These are phyloP conservation scores for Gasteruption jaculator DNA, from an alignment of 2,888 invertebrate genomes.

Conservation along the genomic window DNA sequence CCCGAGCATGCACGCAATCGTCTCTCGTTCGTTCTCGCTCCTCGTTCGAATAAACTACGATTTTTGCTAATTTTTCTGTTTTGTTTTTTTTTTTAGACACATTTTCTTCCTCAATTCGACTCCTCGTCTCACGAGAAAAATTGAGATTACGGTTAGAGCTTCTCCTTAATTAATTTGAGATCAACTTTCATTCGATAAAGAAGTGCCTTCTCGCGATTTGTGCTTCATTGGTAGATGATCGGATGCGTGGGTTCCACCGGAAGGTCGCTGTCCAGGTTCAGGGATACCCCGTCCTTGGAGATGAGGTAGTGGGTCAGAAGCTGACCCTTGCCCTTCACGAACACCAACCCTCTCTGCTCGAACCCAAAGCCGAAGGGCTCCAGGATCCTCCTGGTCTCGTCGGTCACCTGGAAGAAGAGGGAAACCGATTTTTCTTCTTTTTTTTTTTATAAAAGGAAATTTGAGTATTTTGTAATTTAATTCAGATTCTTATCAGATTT, in stretches of 20 bases:
- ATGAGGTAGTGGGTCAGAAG: conserved; percentile 89
- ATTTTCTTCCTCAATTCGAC: not conserved
- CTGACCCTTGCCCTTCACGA: conserved; percentile 96
- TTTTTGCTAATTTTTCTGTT: too few relatives aligned
- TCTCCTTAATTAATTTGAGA: too few relatives aligned
- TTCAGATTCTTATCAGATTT: too few relatives aligned
- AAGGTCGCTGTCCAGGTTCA: conserved; percentile 47
- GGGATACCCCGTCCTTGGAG: conserved; percentile 50
- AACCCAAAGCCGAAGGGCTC: conserved; percentile 88
- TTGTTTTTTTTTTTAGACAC: conserved; percentile 1
- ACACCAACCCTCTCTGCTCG: conserved; percentile 89
- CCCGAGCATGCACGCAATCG: too few relatives aligned
- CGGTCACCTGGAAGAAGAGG: conserved; percentile 70
- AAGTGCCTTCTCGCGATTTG: too few relatives aligned
- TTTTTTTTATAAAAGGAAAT: too few relatives aligned
- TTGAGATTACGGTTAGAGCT: not conserved
- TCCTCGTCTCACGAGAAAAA: not conserved
- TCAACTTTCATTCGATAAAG: too few relatives aligned
- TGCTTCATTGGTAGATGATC: conserved; percentile 47
- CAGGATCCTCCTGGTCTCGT: conserved; percentile 88
- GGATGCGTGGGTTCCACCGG: conserved; percentile 46
- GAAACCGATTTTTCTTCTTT: conserved; percentile 1
- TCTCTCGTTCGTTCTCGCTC: too few relatives aligned
- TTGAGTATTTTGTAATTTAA: too few relatives aligned
- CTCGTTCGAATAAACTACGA: too few relatives aligned